Base-by-base conservation (phyloP, 2,113 vertebrate genomes). In the Emydura subglobosa region DNA sequence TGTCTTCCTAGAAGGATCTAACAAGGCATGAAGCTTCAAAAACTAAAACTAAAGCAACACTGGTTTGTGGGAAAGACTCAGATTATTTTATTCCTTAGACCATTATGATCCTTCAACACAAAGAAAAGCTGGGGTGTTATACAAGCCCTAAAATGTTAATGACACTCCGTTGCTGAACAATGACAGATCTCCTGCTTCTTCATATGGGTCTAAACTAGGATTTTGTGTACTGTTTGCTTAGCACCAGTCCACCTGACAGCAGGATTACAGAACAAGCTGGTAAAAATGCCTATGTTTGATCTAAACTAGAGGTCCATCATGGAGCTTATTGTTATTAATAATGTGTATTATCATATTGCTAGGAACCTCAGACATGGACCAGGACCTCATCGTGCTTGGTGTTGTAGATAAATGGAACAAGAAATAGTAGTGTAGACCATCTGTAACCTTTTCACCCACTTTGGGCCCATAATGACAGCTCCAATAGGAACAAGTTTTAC, bases 61-160 rank as follows among this genome's bases (percentile, higher is more conserved):
- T 4, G 11, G n/a, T 19, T 61, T 39, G 0, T 0, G 47, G 31
- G 50, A 42, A 34, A 44, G 2, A 47, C 22, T 47, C 44, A 47
- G 13, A 78, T 78, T 3, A 74, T 19, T 21, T 27, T 76, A 44
- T 76, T 27, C 42, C 72, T 76, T 76, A 27, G 3, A 10, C 42
- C 42, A 47, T 47, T 29, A 8, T 14, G 25, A 7, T 78, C 39
- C 24, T 47, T 27, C 12, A 47, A 27, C 42, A 42, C 5, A 24
- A 17, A 21, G 39, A 10, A 74, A 42, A 6, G 29, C 19, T 25
- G 21, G n/a, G n/a, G 68, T 42, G 10, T 74, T 74, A 22, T 24
- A 42, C 9, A 44, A 47, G 24, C 24, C 42, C 12, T 0, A 47
- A 44, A 76, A 76, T 24, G 42, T 47, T 27, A 76, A 76, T 27